Evolutionary conservation across 2,113 vertebrate genomes (phyloP).

Genomic region (Rhabdornis inornatus): DNA sequence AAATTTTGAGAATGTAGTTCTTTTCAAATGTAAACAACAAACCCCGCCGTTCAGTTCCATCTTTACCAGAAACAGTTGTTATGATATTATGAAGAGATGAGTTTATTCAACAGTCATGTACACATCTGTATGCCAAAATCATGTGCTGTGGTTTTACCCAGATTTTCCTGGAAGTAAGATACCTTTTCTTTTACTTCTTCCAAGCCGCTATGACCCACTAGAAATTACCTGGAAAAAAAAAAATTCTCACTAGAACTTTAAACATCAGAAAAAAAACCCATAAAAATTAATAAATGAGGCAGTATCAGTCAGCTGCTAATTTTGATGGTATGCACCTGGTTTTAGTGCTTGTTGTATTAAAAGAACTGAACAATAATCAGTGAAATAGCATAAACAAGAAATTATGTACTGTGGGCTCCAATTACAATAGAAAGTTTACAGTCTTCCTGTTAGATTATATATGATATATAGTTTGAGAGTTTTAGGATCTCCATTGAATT

Average conservation of each 20-base stretch:
- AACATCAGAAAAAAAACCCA: background rate
- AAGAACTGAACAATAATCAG: background rate
- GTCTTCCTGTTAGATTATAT: background rate
- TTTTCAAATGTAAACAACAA: background rate
- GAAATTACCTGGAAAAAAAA: background rate
- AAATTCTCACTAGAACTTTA: background rate
- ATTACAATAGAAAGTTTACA: background rate
- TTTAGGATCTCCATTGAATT: constrained; percentile 25
- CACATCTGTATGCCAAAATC: background rate
- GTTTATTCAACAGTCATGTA: background rate
- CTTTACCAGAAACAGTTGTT: background rate
- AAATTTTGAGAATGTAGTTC: background rate
- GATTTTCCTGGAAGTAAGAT: background rate
- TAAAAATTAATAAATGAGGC: background rate
- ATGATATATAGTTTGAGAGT: background rate
- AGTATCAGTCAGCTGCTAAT: background rate
- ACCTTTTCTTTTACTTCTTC: background rate
- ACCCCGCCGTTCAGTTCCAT: background rate
- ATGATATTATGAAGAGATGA: background rate
- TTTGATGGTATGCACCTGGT: background rate
- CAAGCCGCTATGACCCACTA: background rate
- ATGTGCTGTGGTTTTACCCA: background rate
- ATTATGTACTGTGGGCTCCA: background rate
- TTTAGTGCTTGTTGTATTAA: background rate
- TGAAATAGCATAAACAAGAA: background rate